These are phyloP conservation scores for Argyrosomus regius DNA, from an alignment of 2,797 vertebrate species.

Conservation along the genomic window DNA sequence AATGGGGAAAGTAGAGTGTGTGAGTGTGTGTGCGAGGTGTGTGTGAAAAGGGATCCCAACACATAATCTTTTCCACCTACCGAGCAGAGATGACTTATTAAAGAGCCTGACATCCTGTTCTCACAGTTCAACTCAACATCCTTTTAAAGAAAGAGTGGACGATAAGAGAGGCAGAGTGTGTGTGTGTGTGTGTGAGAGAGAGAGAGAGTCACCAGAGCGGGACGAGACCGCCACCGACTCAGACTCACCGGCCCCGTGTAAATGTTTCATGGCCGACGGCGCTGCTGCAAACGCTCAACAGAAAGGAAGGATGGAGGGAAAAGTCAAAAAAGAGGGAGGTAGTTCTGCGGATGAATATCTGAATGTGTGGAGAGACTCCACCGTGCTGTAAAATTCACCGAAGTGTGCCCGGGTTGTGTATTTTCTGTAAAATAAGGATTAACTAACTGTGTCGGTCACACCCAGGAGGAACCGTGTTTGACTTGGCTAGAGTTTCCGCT, in stretches of 20 bases:
- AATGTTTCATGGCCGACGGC: constrained; percentile 62
- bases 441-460: constrained; percentile 60
- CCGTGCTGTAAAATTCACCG: constrained; percentile 37
- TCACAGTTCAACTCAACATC: constrained; percentile 48
- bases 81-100: constrained; percentile 47
- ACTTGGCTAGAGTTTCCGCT: constrained; percentile 53
- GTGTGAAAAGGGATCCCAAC: constrained; percentile 8
- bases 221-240: constrained; percentile 21
- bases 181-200: neutral
- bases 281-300: constrained; percentile 4
- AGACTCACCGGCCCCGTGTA: constrained; percentile 34
- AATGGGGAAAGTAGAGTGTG: constrained; percentile 16
- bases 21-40: constrained; percentile 26
- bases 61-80: constrained; percentile 51
- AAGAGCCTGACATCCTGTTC: constrained; percentile 51
- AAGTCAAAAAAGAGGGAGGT: constrained; percentile 1
- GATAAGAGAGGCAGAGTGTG: constrained; percentile 9
- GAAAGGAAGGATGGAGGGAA: neutral
- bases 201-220: constrained; percentile 42
- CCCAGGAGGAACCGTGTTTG: constrained; percentile 57
- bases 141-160: constrained; percentile 6
- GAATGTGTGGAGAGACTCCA: constrained; percentile 16
- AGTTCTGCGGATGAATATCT: constrained; percentile 37
- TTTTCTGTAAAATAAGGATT: constrained; percentile 55
- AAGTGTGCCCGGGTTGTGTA: constrained; percentile 40